Evolutionary conservation across 2,113 vertebrate genomes (phyloP).

Genomic region (Coptodon rendalli): DNA sequence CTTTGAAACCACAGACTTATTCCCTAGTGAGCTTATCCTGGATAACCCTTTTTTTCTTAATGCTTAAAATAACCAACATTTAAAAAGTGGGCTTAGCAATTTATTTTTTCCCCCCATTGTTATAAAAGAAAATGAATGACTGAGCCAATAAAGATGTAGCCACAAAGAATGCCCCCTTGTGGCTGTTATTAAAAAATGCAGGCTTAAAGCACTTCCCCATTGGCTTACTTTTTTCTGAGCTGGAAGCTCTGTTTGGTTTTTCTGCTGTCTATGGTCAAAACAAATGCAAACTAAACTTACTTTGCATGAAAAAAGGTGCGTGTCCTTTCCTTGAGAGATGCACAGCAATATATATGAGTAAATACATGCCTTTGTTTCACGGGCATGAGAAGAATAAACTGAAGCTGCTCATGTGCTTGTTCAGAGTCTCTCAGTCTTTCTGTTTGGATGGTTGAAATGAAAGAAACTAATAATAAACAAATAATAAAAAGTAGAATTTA

Average conservation of each 20-base stretch:
- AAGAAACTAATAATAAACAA: neutral
- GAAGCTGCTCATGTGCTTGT: neutral
- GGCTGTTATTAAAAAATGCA: neutral
- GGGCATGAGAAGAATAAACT: neutral
- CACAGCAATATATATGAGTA: neutral
- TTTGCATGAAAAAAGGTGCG: neutral
- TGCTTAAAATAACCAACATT: neutral
- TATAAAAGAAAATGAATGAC: neutral
- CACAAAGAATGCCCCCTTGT: neutral
- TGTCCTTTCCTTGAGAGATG: neutral
- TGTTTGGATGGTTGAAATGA: neutral
- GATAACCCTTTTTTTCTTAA: neutral
- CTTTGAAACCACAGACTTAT: neutral
- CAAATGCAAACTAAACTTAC: neutral
- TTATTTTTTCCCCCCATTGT: neutral
- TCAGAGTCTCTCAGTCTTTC: neutral
- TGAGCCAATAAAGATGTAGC: neutral
- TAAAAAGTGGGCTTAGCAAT: neutral
- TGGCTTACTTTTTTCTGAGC: neutral
- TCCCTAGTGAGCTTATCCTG: neutral
- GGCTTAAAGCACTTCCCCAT: neutral
- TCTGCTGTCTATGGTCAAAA: neutral
- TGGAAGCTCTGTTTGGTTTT: neutral
- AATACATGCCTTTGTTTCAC: neutral
- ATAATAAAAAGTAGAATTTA: neutral